Evolutionary conservation across 2,113 vertebrate genomes (phyloP).

Genomic region (Menidia beryllina): DNA sequence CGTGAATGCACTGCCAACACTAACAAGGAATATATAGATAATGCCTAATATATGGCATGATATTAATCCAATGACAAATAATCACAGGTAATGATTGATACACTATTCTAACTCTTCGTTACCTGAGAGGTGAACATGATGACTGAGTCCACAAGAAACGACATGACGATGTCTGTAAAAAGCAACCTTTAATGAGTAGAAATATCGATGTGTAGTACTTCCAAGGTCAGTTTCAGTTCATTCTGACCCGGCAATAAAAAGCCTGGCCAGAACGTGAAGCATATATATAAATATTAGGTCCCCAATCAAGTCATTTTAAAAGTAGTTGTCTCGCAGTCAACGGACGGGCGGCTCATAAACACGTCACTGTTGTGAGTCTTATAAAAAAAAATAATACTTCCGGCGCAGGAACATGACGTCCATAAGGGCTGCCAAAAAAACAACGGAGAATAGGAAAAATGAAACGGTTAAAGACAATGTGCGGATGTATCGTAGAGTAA

Average conservation of each 20-base stretch:
- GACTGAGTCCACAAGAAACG: slow-evolving; percentile 92
- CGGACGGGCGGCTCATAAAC: neutral
- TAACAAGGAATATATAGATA: neutral
- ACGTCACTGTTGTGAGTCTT: slow-evolving; percentile 63
- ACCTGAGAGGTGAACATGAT: slow-evolving; percentile 97
- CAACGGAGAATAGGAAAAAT: neutral
- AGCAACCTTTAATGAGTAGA: neutral
- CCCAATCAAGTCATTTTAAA: slow-evolving; percentile 22
- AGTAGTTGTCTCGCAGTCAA: slow-evolving; percentile 46
- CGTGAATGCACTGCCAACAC: neutral
- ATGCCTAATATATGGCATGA: neutral
- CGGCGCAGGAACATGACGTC: slow-evolving; percentile 59
- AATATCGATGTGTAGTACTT: neutral
- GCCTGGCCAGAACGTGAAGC: neutral
- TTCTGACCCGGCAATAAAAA: neutral
- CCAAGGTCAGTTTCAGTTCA: slow-evolving; percentile 31
- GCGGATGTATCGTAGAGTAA: too few species aligned
- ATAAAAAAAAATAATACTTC: slow-evolving; percentile 36
- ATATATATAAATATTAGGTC: neutral
- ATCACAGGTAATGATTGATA: neutral
- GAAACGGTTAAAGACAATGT: neutral
- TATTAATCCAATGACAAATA: neutral
- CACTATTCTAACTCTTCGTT: slow-evolving; percentile 19
- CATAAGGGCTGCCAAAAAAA: neutral
- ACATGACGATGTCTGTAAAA: slow-evolving; percentile 81